Conservation (phyloP, 2,797 vertebrate genomes). For the Coilia nasus region DNA sequence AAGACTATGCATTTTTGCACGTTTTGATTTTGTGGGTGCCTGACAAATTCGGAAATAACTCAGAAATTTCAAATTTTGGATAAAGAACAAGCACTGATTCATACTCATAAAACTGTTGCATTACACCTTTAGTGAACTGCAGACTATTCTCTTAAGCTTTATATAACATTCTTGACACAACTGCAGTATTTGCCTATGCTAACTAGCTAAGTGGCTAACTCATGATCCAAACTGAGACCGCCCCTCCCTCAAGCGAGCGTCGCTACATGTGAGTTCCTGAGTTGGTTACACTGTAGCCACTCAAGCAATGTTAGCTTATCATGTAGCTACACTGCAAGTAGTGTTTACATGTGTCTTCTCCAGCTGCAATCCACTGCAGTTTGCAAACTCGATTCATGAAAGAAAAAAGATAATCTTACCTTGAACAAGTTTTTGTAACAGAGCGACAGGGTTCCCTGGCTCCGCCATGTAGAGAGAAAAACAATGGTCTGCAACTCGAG, state of each 20-base stretch:
- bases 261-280: not conserved
- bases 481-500: conserved; percentile 33
- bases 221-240: not conserved
- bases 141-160: not conserved
- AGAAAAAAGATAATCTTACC: conserved; percentile 40
- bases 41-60: not conserved
- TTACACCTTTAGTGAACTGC: not conserved
- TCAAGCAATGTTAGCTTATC: not conserved
- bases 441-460: conserved; percentile 30
- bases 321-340: not conserved
- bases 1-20: not conserved
- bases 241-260: conserved; percentile 12
- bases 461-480: conserved; percentile 44
- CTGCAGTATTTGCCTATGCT: not conserved
- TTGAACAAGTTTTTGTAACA: conserved; percentile 32
- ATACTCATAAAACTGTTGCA: not conserved
- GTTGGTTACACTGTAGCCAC: conserved; percentile 5
- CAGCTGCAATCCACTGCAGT: not conserved
- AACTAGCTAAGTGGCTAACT: conserved; percentile 16
- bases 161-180: not conserved
- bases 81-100: not conserved
- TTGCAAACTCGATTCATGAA: not conserved
- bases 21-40: not conserved
- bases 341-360: not conserved
- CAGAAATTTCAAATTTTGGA: not conserved